phyloP scores from a whole-genome alignment of 2,888 invertebrate genomes.

The Pyrochroa serraticornis region DNA sequence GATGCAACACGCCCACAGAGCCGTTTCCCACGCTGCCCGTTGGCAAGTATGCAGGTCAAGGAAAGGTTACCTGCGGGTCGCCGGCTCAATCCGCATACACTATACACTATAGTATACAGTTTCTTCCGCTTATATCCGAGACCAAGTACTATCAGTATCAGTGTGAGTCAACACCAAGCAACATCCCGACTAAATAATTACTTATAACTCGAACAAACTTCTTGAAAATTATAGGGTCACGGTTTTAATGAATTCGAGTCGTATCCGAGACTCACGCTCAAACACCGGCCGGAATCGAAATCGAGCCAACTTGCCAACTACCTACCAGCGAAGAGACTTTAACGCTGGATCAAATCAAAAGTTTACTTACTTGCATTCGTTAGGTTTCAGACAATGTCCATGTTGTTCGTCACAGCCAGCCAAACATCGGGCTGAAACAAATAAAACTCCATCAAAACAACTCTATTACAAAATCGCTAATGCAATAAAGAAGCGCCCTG shows the following conservation, averaged over 20 bases:
- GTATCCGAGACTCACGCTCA: slow-evolving; percentile 27
- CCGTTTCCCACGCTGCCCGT: slow-evolving; percentile 63
- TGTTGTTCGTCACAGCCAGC: slow-evolving; percentile 90
- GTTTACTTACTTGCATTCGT: slow-evolving; percentile 94
- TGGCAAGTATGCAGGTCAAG: slow-evolving; percentile 70
- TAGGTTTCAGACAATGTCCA: slow-evolving; percentile 90
- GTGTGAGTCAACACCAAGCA: not conserved
- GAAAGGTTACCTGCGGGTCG: slow-evolving; percentile 65
- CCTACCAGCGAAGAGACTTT: slow-evolving; percentile 37
- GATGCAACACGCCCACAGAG: slow-evolving; percentile 60
- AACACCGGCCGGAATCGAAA: slow-evolving; percentile 29
- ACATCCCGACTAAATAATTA: slow-evolving; percentile 40
- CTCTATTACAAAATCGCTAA: not conserved
- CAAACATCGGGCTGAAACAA: slow-evolving; percentile 81
- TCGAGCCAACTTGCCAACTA: slow-evolving; percentile 31
- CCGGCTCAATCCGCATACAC: slow-evolving; percentile 56
- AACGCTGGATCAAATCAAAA: slow-evolving; percentile 57
- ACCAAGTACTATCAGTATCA: slow-evolving; percentile 17
- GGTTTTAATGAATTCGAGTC: slow-evolving; percentile 37
- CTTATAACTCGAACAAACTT: slow-evolving; percentile 44
- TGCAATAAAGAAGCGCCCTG: slow-evolving; percentile 45
- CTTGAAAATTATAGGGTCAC: slow-evolving; percentile 49
- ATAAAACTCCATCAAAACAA: slow-evolving; percentile 18
- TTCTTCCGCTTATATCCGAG: slow-evolving; percentile 47
- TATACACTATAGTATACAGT: slow-evolving; percentile 38